Conservation (phyloP, 2,797 vertebrate genomes). For the Phalloptychus januarius region DNA sequence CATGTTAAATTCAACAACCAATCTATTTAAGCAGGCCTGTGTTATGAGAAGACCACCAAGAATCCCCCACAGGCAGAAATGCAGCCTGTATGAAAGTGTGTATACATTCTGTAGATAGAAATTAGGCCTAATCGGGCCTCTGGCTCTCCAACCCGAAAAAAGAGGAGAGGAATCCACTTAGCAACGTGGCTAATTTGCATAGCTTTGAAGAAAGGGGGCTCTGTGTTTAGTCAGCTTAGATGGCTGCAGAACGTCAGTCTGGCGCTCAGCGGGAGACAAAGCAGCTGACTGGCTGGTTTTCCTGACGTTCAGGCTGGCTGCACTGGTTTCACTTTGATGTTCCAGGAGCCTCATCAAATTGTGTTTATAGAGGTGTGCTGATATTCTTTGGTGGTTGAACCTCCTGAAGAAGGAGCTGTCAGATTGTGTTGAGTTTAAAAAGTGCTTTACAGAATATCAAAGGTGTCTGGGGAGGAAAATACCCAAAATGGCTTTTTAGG, state of each 20-base stretch:
- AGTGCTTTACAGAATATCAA: slow-evolving; percentile 7
- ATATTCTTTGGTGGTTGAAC: slow-evolving; percentile 24
- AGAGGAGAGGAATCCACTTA: slow-evolving; percentile 62
- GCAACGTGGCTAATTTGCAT: slow-evolving; percentile 75
- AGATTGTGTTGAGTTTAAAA: slow-evolving; percentile 32
- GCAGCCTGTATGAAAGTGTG: slow-evolving; percentile 47
- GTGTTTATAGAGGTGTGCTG: slow-evolving; percentile 29
- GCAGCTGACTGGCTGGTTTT: slow-evolving; percentile 57
- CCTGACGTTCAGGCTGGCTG: slow-evolving; percentile 45
- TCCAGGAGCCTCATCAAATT: slow-evolving; percentile 36
- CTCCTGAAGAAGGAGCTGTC: slow-evolving; percentile 23
- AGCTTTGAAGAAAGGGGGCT: slow-evolving; percentile 66
- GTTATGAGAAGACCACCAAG: slow-evolving; percentile 61
- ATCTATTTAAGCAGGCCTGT: slow-evolving; percentile 45
- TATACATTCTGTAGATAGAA: slow-evolving; percentile 59
- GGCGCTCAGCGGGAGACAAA: slow-evolving; percentile 52
- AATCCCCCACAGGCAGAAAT: slow-evolving; percentile 28
- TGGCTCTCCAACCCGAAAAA: slow-evolving; percentile 31
- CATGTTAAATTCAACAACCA: slow-evolving; percentile 54
- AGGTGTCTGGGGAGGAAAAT: slow-evolving; percentile 4
- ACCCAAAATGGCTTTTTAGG: slow-evolving; percentile 21
- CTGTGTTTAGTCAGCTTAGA: slow-evolving; percentile 65
- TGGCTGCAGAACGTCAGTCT: slow-evolving; percentile 56
- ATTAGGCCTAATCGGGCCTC: slow-evolving; percentile 57
- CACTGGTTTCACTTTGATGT: slow-evolving; percentile 54